Evolutionary conservation across 2,113 vertebrate genomes (phyloP).

Genomic region (Microtus richardsoni): DNA sequence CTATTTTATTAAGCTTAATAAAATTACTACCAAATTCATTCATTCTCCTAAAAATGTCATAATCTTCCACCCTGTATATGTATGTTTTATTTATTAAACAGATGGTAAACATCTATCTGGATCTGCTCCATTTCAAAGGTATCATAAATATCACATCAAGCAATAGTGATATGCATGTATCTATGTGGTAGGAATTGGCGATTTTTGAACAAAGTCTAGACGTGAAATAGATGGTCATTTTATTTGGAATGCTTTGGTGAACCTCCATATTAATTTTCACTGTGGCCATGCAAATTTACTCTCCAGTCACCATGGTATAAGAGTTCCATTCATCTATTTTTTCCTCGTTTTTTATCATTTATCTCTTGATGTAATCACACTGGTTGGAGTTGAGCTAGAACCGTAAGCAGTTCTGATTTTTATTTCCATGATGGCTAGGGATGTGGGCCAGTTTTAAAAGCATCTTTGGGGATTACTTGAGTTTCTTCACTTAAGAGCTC

Average conservation of each 20-base stretch:
- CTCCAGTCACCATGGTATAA: neutral
- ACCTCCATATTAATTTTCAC: neutral
- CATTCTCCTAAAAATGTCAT: no score
- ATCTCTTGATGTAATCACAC: neutral
- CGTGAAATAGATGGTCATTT: neutral
- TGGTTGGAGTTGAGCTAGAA: neutral
- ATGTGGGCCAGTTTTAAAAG: neutral
- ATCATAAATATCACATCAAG: no score
- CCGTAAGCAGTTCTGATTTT: neutral
- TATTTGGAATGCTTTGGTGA: neutral
- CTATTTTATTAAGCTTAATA: no score
- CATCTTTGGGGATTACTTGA: neutral
- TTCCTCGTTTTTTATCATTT: neutral
- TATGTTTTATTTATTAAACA: no score
- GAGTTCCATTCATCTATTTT: neutral
- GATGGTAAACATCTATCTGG: no score
- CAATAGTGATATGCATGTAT: neutral
- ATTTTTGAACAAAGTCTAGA: neutral
- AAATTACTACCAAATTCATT: no score
- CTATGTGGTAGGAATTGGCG: neutral
- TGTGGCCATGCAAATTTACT: neutral
- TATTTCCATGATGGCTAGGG: neutral
- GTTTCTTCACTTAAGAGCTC: neutral
- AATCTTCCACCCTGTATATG: no score
- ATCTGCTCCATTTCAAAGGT: no score